These are phyloP conservation scores for Danaus plexippus DNA, from an alignment of 1,140 invertebrate species.

Conservation along the genomic window DNA sequence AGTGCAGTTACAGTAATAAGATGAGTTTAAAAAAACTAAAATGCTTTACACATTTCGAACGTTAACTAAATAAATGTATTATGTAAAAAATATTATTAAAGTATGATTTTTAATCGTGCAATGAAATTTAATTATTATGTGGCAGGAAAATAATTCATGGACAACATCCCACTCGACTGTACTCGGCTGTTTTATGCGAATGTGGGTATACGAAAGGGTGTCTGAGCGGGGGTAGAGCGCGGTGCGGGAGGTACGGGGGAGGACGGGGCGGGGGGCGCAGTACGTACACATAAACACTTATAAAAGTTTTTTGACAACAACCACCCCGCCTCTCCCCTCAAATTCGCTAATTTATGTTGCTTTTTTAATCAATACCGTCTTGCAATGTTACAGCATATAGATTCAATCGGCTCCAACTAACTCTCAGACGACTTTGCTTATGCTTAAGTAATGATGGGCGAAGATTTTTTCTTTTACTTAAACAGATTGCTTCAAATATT, in stretches of 20 bases:
- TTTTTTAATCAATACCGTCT: conserved; percentile 69
- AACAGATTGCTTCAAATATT: too few relatives aligned
- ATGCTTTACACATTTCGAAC: too few relatives aligned
- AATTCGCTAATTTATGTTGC: conserved; percentile 71
- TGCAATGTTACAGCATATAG: conserved; percentile 38
- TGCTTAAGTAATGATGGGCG: too few relatives aligned
- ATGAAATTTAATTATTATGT: not conserved
- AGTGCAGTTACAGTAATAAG: too few relatives aligned
- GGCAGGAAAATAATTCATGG: too few relatives aligned
- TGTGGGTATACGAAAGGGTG: conserved; percentile 68
- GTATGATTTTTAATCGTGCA: not conserved
- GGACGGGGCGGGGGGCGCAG: conserved; percentile 21
- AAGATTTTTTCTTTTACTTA: too few relatives aligned
- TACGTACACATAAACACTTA: conserved; percentile 69
- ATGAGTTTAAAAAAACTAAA: too few relatives aligned
- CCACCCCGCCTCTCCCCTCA: conserved; percentile 36
- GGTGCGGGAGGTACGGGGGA: conserved; percentile 5
- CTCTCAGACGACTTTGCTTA: not conserved
- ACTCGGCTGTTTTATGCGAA: conserved; percentile 57
- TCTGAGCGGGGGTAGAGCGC: conserved; percentile 30
- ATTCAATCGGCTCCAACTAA: conserved; percentile 40
- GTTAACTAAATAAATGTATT: too few relatives aligned
- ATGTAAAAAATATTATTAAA: too few relatives aligned
- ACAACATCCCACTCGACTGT: conserved; percentile 25
- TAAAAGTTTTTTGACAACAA: conserved; percentile 71